phyloP scores from a whole-genome alignment of 2,888 invertebrate genomes.

The Aethes cnicana region DNA sequence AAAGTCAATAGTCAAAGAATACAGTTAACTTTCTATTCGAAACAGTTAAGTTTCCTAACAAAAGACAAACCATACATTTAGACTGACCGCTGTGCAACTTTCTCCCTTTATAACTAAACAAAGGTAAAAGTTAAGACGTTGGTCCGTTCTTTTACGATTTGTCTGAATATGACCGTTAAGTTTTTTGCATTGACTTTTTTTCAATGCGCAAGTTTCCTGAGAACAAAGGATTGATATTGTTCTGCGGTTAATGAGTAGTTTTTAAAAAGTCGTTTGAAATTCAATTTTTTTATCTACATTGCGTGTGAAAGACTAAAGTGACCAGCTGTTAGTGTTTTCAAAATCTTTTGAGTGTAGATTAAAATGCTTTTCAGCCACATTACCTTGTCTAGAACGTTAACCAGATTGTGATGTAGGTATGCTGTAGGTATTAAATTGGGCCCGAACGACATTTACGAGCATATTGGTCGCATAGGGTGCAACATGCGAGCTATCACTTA shows the following conservation, averaged over 20 bases:
- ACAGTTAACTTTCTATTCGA: conserved; percentile 46
- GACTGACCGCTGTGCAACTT: conserved; percentile 77
- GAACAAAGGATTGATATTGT: conserved; percentile 19
- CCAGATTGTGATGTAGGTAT: conserved; percentile 65
- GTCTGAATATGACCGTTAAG: conserved; percentile 41
- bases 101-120: conserved; percentile 74
- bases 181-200: conserved; percentile 50
- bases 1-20: no score
- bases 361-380: background rate
- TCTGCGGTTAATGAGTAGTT: conserved; percentile 4
- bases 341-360: no score
- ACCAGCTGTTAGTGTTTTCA: no score
- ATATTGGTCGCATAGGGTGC: conserved; percentile 78
- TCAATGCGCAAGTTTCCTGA: no score
- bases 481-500: conserved; percentile 80
- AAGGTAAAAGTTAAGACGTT: conserved; percentile 66
- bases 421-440: conserved; percentile 75
- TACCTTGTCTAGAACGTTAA: conserved; percentile 18
- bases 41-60: conserved; percentile 56
- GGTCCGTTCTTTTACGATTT: conserved; percentile 55
- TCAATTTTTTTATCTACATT: no score
- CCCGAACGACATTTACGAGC: conserved; percentile 72
- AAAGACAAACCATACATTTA: conserved; percentile 66
- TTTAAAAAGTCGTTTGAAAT: no score
- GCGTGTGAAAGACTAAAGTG: no score